A percentile compares a stretch with the other conserved stretches of the same genome.
phyloP scores from a whole-genome alignment of 2,888 invertebrate genomes.

The Ophioninae sp. region DNA sequence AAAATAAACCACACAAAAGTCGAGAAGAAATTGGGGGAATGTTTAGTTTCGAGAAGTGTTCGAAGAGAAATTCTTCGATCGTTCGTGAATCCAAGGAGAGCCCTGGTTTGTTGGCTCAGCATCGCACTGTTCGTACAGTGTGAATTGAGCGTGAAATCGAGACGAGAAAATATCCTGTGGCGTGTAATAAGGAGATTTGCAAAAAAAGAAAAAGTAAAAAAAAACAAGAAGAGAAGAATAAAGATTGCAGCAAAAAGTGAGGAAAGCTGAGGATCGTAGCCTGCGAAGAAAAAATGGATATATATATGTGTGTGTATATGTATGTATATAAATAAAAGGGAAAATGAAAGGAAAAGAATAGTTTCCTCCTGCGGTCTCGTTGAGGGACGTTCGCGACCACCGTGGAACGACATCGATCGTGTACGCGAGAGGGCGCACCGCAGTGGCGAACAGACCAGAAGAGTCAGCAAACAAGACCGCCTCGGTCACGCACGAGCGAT shows the following conservation, averaged over 20 bases:
- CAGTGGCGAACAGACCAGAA: conserved; percentile 1
- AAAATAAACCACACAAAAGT: not conserved
- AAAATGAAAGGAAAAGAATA: conserved; percentile 2
- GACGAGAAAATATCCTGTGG: conserved; percentile 22
- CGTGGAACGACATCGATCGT: conserved; percentile 51
- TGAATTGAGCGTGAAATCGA: conserved; percentile 57
- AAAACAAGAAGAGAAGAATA: not conserved
- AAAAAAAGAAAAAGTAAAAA: conserved; percentile 10
- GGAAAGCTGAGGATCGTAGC: not conserved
- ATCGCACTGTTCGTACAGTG: conserved; percentile 15
- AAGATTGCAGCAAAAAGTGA: not conserved
- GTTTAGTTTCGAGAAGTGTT: not conserved
- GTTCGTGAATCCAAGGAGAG: conserved; percentile 11
- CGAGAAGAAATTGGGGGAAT: not conserved
- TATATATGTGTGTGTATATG: not conserved
- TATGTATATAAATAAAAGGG: not conserved
- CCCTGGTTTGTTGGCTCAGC: not conserved
- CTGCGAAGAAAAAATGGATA: not conserved
- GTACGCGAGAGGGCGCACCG: not conserved
- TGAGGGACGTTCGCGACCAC: conserved; percentile 59
- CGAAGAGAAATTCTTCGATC: not conserved
- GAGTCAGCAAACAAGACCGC: conserved; percentile 60
- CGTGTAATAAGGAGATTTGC: conserved; percentile 21
- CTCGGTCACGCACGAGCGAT: conserved; percentile 61
- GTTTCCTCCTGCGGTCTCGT: conserved; percentile 56